Evolutionary conservation across 2,113 vertebrate species (phyloP).

Genomic region (Colaptes auratus): DNA sequence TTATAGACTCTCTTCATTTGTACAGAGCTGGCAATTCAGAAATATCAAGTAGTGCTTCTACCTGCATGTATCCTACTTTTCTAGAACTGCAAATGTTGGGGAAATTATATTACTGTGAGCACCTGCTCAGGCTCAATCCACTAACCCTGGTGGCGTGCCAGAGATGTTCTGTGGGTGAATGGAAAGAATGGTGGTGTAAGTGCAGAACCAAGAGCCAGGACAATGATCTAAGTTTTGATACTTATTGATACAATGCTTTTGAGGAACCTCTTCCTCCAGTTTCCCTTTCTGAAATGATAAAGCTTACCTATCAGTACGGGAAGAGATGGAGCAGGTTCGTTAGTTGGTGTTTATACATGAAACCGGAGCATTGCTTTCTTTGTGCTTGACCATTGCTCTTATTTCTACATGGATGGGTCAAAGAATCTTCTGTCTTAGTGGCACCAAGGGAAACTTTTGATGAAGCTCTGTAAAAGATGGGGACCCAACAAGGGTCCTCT

Average conservation of each 20-base stretch:
- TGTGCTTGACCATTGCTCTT: not conserved
- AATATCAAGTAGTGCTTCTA: constrained; percentile 44
- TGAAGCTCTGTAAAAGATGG: not conserved
- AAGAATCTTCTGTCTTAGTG: not conserved
- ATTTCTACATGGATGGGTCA: not conserved
- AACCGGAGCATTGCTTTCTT: not conserved
- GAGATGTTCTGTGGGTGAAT: not conserved
- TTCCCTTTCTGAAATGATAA: not conserved
- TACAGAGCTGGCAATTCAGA: constrained; percentile 43
- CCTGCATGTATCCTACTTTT: constrained; percentile 27
- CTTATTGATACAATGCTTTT: not conserved
- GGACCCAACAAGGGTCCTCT: not conserved
- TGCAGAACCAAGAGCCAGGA: not conserved
- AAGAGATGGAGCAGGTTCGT: not conserved
- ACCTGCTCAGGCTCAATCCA: constrained; percentile 11
- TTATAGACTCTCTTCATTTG: constrained; percentile 19
- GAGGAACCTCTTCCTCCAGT: not conserved
- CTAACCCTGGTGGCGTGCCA: not conserved
- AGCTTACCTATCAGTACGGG: not conserved
- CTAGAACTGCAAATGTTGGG: not conserved
- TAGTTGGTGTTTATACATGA: not conserved
- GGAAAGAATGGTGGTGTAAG: not conserved
- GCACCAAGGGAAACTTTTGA: not conserved
- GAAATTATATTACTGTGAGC: constrained; percentile 18
- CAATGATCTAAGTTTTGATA: not conserved